Percentiles rank a stretch among this genome's conserved stretches.
Conservation (phyloP, 2,797 vertebrate species). For the Gallinago solitaria region DNA sequence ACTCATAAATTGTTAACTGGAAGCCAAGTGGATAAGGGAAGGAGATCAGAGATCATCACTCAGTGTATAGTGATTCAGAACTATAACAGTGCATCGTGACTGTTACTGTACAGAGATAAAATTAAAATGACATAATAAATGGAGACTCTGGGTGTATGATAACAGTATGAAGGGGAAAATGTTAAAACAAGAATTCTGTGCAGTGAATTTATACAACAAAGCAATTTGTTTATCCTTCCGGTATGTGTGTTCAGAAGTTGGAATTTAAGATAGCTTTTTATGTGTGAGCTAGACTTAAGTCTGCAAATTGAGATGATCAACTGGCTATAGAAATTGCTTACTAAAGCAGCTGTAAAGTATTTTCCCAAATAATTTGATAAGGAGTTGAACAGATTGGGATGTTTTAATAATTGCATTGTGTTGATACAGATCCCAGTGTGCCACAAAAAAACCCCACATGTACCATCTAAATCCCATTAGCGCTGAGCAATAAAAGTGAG, state of each 20-base stretch:
- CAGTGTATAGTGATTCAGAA: not conserved
- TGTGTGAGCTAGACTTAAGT: not conserved
- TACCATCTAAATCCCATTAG: slow-evolving; percentile 15
- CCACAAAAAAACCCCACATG: not conserved
- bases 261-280: not conserved
- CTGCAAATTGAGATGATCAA: not conserved
- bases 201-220: not conserved
- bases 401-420: not conserved
- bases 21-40: not conserved
- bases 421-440: not conserved
- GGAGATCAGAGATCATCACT: not conserved
- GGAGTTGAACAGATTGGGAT: not conserved
- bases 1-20: not conserved
- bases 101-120: not conserved
- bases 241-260: not conserved
- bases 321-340: not conserved
- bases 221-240: not conserved
- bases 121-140: not conserved
- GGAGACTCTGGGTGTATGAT: not conserved
- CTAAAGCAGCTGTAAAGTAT: not conserved
- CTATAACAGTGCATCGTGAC: not conserved
- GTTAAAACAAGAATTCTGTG: not conserved
- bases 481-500: not conserved
- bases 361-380: not conserved
- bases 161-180: not conserved